These are phyloP conservation scores for Brachypalpus laphriformis DNA, from an alignment of 2,888 invertebrate species.

Conservation along the genomic window DNA sequence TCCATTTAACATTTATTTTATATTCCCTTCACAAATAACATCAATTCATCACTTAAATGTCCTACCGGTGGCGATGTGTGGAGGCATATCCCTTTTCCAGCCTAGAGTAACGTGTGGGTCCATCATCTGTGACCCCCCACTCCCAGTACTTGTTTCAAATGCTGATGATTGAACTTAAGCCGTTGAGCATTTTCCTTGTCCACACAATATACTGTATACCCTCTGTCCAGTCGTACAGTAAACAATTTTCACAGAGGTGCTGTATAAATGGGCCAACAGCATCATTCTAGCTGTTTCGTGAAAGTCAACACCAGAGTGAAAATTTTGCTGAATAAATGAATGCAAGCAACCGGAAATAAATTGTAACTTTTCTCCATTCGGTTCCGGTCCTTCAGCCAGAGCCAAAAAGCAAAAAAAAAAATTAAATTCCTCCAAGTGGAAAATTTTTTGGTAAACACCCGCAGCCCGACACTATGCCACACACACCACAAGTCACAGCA, in stretches of 20 bases:
- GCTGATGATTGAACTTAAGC: slow-evolving; percentile 51
- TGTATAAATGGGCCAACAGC: slow-evolving; percentile 1
- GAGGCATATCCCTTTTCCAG: slow-evolving; percentile 37
- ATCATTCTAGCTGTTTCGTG: slow-evolving; percentile 32
- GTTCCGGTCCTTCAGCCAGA: slow-evolving; percentile 40
- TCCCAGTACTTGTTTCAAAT: slow-evolving; percentile 18
- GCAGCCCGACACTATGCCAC: slow-evolving; percentile 35
- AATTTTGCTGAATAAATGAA: slow-evolving; percentile 70
- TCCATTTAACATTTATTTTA: slow-evolving; percentile 79
- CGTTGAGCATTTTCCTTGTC: neutral
- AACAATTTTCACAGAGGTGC: slow-evolving; percentile 25
- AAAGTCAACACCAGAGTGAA: slow-evolving; percentile 65
- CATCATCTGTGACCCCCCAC: slow-evolving; percentile 16
- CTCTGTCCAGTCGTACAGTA: neutral
- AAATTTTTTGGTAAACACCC: slow-evolving; percentile 68
- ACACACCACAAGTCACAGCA: slow-evolving; percentile 35
- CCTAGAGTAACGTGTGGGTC: slow-evolving; percentile 32
- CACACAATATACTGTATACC: neutral
- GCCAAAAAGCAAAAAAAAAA: neutral
- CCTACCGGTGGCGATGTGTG: slow-evolving; percentile 55
- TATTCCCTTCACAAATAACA: slow-evolving; percentile 75
- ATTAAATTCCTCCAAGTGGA: slow-evolving; percentile 62
- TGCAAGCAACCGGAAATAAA: slow-evolving; percentile 74
- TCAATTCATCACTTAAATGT: slow-evolving; percentile 78
- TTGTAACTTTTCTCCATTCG: slow-evolving; percentile 65